Base-by-base conservation (phyloP, 2,888 invertebrate genomes). In the Aplocera efformata region DNA sequence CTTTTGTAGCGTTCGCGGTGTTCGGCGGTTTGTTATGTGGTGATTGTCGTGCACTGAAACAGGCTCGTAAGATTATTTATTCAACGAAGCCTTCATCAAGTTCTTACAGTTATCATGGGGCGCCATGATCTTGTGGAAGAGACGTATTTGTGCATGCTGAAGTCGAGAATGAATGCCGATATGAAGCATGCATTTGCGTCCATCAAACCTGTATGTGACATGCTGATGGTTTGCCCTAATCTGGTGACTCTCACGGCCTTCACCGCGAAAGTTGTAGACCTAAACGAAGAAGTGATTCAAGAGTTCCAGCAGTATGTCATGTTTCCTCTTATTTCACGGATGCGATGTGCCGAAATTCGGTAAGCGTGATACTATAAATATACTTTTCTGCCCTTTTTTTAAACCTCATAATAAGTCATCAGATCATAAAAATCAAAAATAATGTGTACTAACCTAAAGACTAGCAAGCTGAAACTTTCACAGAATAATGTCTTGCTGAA, bases 141-240 rank as follows among this genome's bases (percentile, higher is more conserved):
- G n/a, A 32, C 11, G 10, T 26, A 1, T 7, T 40, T 45, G 36
- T 42, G 42, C 37, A 31, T 25, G 39, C 42, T 2, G 42, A 50
- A 21, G 34, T 40, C 29, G 36, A 72, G 5, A 43, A 79, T 84
- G 80, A 79, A 77, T 50, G 59, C 65, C 5, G 74, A 79, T 41
- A 34, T 81, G 33, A 78, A 75, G 56, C 72, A 72, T 26, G 73
- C 74, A 32, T 85, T 86, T 71, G 54, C 64, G 25, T 63, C 62
- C 25, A 72, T 91, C 31, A 91, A 90, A 61, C 90, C 90, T 10
- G 60, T 89, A 10, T 91, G 90, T 53, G 89, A 90, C 62, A 61
- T 73, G 44, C 70, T 91, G 17, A 81, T 90, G 70, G 71, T 78
- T 28, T 63, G 73, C 50, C 90, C 91, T 1, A 74, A 77, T 11